Evolutionary conservation across 2,113 vertebrate species (phyloP).

Genomic region (Hemichromis elongatus): DNA sequence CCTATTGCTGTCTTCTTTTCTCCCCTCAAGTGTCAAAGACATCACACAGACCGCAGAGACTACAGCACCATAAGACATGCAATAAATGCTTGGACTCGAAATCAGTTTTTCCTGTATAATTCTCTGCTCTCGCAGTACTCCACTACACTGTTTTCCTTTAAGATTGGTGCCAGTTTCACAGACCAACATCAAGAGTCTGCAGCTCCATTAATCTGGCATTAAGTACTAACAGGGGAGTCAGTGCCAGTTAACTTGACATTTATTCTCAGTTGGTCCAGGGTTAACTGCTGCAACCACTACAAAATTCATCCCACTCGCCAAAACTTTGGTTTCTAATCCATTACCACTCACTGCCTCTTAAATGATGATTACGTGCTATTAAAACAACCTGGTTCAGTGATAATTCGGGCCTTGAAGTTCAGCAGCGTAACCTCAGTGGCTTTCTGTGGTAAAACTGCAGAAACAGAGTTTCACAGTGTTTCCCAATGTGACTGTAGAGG

Average conservation of each 20-base stretch:
- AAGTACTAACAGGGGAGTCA: background rate
- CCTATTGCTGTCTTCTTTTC: background rate
- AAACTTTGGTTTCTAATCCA: background rate
- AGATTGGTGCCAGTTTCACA: background rate
- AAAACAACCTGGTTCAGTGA: background rate
- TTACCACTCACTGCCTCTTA: background rate
- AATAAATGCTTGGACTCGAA: background rate
- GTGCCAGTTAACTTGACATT: background rate
- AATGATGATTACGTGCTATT: conserved; percentile 6
- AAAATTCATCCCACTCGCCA: background rate
- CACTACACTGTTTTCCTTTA: background rate
- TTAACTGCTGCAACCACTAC: background rate
- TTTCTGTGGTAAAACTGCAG: background rate
- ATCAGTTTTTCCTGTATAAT: background rate
- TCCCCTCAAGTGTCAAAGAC: background rate
- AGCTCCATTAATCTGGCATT: background rate
- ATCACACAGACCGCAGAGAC: background rate
- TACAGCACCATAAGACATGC: background rate
- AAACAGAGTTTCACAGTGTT: background rate
- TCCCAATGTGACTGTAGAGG: background rate
- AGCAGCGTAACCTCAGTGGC: background rate
- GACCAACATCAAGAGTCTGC: background rate
- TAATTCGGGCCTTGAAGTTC: background rate
- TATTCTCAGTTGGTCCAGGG: background rate
- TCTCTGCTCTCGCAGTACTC: fast-evolving